Evolutionary conservation across 2,113 vertebrate species (phyloP).

Genomic region (Macroglossus sobrinus): DNA sequence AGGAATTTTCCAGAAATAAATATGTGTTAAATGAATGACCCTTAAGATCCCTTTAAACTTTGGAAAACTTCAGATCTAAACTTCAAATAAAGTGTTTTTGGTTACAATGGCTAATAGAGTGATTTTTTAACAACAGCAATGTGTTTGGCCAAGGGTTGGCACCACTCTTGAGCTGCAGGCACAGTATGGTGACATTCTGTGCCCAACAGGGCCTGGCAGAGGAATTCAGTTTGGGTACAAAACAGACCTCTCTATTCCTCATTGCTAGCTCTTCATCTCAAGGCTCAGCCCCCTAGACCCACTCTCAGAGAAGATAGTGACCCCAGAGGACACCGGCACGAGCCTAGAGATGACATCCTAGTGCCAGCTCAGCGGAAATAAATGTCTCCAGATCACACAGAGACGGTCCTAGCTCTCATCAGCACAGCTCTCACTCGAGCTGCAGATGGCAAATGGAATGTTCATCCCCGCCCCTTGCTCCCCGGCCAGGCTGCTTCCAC

Average conservation of each 20-base stretch:
- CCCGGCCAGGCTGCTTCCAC: conserved; percentile 32
- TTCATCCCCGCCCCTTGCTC: conserved; percentile 9
- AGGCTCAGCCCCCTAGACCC: neutral
- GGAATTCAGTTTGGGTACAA: neutral
- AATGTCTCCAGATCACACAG: neutral
- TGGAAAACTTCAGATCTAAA: conserved; percentile 23
- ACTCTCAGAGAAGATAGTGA: neutral
- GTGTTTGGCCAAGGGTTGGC: neutral
- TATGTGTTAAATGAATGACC: neutral
- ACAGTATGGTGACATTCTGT: neutral
- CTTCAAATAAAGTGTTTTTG: neutral
- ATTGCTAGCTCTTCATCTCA: neutral
- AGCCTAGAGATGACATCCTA: conserved; percentile 28
- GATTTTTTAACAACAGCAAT: neutral
- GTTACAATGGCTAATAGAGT: neutral
- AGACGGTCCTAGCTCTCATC: conserved; percentile 47
- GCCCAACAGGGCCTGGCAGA: neutral
- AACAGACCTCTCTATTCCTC: neutral
- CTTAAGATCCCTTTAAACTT: neutral
- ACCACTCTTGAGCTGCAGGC: neutral
- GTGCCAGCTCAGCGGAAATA: conserved; percentile 37
- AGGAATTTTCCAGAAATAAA: conserved; percentile 9
- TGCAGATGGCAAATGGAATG: conserved; percentile 61
- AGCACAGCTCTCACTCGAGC: neutral
- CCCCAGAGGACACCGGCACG: neutral